Conservation (phyloP, 1,140 invertebrate species). For the Drosophila kurseongensis region DNA sequence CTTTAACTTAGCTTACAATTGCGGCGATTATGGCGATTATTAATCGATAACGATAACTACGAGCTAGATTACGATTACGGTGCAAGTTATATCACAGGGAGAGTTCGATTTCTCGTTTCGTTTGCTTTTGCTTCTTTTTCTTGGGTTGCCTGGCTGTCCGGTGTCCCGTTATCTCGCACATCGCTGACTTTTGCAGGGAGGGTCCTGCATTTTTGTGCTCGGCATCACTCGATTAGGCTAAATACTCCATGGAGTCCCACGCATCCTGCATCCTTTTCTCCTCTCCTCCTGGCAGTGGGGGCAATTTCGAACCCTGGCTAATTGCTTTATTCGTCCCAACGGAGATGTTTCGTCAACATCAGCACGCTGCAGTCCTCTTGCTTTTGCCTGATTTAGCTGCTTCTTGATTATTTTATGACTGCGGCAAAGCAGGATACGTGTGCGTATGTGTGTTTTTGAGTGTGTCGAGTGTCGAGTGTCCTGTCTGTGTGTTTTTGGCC, state of each 20-base stretch:
- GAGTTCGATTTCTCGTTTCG: conserved; percentile 72
- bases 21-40: conserved; percentile 56
- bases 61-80: conserved; percentile 77
- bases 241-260: conserved; percentile 67
- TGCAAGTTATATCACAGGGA: conserved; percentile 84
- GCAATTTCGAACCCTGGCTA: conserved; percentile 67
- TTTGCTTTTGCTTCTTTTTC: conserved; percentile 41
- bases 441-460: conserved; percentile 13
- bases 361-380: conserved; percentile 53
- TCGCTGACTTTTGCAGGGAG: conserved; percentile 39
- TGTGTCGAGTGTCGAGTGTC: conserved; percentile 24
- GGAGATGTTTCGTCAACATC: conserved; percentile 80
- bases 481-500: conserved; percentile 39
- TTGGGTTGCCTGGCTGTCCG: conserved; percentile 35
- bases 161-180: conserved; percentile 63
- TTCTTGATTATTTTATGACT: conserved; percentile 83
- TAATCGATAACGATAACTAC: conserved; percentile 74
- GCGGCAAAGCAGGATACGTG: conserved; percentile 62
- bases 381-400: conserved; percentile 52
- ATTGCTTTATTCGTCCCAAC: conserved; percentile 79
- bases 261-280: conserved; percentile 47
- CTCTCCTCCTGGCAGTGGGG: conserved; percentile 34
- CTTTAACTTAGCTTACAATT: conserved; percentile 57
- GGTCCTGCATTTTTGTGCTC: conserved; percentile 48
- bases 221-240: conserved; percentile 70